Evolutionary conservation across 2,797 vertebrate species (phyloP), one percentile per base, ranked within the genome.

Genomic region (Picus viridis): DNA sequence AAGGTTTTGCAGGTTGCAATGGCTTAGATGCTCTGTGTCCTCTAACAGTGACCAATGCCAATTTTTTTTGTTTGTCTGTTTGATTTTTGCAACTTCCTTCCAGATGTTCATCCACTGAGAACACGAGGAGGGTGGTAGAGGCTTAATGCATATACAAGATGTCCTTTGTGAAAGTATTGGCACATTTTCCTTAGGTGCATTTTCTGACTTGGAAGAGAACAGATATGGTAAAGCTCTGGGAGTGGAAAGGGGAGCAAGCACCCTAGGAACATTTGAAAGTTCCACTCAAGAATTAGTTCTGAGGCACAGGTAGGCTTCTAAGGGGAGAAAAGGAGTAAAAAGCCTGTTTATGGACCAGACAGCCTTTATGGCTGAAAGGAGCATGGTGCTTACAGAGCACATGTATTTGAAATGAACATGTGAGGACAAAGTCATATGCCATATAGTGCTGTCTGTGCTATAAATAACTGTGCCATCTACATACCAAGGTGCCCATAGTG

Each of bases 361-460:
- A 83, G 45, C 64, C 85, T 89, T 91, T 95, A 89, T 94, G 90
- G 67, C 68, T 95, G 26, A 94, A 93, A 93, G 71, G 45, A 92
- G 27, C 76, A 30, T 5, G 10, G 73, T 7, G 0, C 64, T 95
- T 65, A 70, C 39, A 67, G 76, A 23, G 84, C 49, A 41, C 79
- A 39, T 30, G 24, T 78, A 3, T 93, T 93, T 94, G 86, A 86
- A 92, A 82, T 54, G 71, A 85, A 67, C 70, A 57, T n/a, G 30
- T 68, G 58, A 93, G 73, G 67, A 88, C 39, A 83, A 95, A 92
- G 71, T 67, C 67, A 16, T 43, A 61, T 32, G 67, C 74, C 57
- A 12, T 45, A 16, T n/a, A 75, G 76, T 29, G 8, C 59, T 93
- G 75, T 26, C 34, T 1, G 0, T 45, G 65, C 54, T 77, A 17